A percentile compares a stretch with the other conserved stretches of the same genome.
These are phyloP conservation scores for Axis porcinus DNA, from an alignment of 2,113 vertebrate genomes.

Conservation along the genomic window DNA sequence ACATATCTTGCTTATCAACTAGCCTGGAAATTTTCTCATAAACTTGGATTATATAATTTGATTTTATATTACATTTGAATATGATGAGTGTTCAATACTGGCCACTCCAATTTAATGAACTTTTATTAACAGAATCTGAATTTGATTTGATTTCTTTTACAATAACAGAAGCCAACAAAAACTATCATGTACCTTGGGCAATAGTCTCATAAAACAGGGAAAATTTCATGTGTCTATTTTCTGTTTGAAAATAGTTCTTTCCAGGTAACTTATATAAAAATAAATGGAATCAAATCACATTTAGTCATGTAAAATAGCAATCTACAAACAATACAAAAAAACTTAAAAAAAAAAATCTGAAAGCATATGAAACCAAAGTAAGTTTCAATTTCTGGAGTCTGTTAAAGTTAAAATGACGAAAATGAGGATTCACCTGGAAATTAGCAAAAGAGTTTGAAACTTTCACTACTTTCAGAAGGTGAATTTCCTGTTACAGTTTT, in stretches of 20 bases:
- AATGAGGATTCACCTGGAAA: neutral
- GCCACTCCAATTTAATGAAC: neutral
- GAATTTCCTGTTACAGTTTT: neutral
- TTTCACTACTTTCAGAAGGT: neutral
- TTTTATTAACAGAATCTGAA: neutral
- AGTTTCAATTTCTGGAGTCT: conserved; percentile 6
- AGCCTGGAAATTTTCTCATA: neutral
- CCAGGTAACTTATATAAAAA: neutral
- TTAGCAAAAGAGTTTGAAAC: neutral
- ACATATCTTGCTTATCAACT: neutral
- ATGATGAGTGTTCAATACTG: neutral
- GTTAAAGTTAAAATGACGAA: neutral
- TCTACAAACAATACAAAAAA: neutral
- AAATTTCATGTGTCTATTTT: neutral
- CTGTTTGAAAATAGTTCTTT: neutral
- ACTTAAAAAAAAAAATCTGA: neutral
- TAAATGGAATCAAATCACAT: neutral
- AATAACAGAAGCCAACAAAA: neutral
- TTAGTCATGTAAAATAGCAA: neutral
- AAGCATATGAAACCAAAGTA: neutral
- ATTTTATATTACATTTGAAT: neutral
- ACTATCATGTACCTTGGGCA: neutral
- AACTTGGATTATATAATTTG: neutral
- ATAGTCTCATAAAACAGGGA: neutral
- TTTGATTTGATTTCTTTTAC: conserved; percentile 33